A percentile compares a stretch with the other conserved stretches of the same genome.
Conservation (phyloP, 2,797 vertebrate species). For the Lagodon rhomboides region DNA sequence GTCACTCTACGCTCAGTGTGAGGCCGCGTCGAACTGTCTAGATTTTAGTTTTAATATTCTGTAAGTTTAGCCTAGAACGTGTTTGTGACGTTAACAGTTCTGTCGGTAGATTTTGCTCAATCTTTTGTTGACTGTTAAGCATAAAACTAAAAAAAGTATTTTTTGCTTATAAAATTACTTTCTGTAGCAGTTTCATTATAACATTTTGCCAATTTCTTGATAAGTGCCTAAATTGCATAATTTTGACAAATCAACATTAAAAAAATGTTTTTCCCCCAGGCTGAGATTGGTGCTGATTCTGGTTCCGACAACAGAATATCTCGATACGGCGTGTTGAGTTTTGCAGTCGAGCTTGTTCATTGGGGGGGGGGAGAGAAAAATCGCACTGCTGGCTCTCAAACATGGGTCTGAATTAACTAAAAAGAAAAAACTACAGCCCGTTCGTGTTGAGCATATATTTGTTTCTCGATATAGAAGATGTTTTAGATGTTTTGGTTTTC, state of each 20-base stretch:
- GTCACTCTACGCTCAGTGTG: conserved; percentile 43
- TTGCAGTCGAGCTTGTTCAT: conserved; percentile 21
- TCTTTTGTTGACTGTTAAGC: conserved; percentile 56
- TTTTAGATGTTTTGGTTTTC: conserved; percentile 71
- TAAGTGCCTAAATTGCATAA: conserved; percentile 84
- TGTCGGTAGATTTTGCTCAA: conserved; percentile 50
- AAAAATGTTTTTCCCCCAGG: conserved; percentile 36
- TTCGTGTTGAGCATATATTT: conserved; percentile 51
- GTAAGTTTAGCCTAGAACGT: conserved; percentile 48
- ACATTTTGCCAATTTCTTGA: conserved; percentile 75
- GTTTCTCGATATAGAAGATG: conserved; percentile 57
- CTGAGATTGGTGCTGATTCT: conserved; percentile 74
- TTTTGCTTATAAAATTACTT: conserved; percentile 60
- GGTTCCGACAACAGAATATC: conserved; percentile 45
- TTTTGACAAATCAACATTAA: conserved; percentile 72
- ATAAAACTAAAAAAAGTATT: conserved; percentile 49
- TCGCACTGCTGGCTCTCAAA: conserved; percentile 23
- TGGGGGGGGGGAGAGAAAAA: neutral
- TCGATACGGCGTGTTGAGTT: conserved; percentile 14
- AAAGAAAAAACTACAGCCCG: conserved; percentile 24
- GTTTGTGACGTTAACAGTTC: conserved; percentile 48
- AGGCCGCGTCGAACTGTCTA: conserved; percentile 49
- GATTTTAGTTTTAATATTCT: conserved; percentile 50
- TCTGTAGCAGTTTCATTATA: conserved; percentile 58
- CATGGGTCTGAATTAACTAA: conserved; percentile 38